These are phyloP conservation scores for Podiceps cristatus DNA, from an alignment of 2,113 vertebrate genomes.

Conservation along the genomic window DNA sequence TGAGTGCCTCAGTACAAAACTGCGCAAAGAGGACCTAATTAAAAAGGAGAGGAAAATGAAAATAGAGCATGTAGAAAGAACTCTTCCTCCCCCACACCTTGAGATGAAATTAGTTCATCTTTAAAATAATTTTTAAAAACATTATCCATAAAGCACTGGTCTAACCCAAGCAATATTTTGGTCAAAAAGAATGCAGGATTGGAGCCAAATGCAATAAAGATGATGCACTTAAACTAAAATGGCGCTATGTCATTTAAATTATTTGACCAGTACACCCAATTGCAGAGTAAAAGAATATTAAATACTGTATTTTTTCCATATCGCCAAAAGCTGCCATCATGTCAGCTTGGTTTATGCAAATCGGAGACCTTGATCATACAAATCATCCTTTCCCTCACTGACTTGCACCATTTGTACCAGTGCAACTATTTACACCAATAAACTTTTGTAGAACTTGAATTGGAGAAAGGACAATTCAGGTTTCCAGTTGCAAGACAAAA, in stretches of 20 bases:
- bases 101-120: not conserved
- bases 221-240: not conserved
- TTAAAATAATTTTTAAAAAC: not conserved
- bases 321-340: not conserved
- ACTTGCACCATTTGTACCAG: not conserved
- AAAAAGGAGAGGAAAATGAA: not conserved
- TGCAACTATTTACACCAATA: not conserved
- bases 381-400: not conserved
- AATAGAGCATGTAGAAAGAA: not conserved
- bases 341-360: not conserved
- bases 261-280: not conserved
- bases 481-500: not conserved
- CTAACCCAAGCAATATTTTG: not conserved
- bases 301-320: not conserved
- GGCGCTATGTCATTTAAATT: not conserved
- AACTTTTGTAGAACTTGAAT: not conserved
- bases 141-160: not conserved
- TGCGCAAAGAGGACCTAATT: not conserved
- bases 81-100: not conserved
- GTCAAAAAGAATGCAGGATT: not conserved
- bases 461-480: not conserved
- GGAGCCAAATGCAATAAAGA: not conserved
- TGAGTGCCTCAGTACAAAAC: not conserved
- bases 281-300: not conserved
- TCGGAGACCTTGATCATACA: not conserved